Base-by-base conservation (phyloP, 2,888 invertebrate species). In the Pogonocherus hispidulus region DNA sequence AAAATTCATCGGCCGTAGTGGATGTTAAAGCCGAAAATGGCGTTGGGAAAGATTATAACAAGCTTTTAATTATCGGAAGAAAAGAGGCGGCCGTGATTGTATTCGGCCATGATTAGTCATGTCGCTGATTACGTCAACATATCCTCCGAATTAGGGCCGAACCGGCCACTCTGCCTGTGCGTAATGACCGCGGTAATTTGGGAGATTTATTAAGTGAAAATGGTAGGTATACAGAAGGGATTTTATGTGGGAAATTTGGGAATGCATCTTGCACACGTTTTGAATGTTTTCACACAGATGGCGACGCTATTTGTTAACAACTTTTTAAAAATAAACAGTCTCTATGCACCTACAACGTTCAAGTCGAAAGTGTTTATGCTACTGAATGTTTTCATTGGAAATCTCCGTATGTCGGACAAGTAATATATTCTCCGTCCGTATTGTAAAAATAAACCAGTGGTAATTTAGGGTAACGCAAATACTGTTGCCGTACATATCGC, bases 41-140 rank as follows among this genome's bases (percentile, higher is more conserved):
- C 14, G 14, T 41, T 20, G 37, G 35, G 6, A 55, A 19, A 55
- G 18, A 37, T 20, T n/a, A 19, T 20, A 35, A 55, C 54, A 18
- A 18, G 32, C 14, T 55, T 41, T 27, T 41, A 55, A 55, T 55
- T 55, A 18, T 37, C 55, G 11, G 35, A 18, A 41, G 11, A 35
- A 37, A 41, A 55, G 19, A 55, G 37, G 55, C 19, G 37, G 22
- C 55, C 55, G 55, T 55, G 55, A 55, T 55, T 55, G 41, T 55
- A 22, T 41, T 20, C 59, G 32, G 59, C 59, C 59, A 59, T 59
- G 59, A 59, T 59, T 59, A 59, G 59, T 59, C 59, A 59, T 47
- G 23, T 18, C 59, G 23, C 19, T 20, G 55, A 22, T 49, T 47
- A 27, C 35, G 62, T 51, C 62, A 51, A 49, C 51, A 37, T 62